Evolutionary conservation across 2,797 vertebrate genomes (phyloP).

Genomic region (Sebastes oblongus): DNA sequence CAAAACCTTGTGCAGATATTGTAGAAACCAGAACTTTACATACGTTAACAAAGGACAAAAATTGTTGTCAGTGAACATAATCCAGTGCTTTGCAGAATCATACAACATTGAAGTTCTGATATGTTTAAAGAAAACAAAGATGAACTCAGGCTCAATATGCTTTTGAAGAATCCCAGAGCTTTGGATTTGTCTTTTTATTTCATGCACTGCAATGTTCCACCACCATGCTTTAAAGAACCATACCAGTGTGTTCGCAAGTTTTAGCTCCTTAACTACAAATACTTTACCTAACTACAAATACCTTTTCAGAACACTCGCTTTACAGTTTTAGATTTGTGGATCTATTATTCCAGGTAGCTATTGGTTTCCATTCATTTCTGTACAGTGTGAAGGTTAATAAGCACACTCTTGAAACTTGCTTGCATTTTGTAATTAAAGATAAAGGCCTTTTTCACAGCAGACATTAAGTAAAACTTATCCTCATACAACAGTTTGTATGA

Average conservation of each 20-base stretch:
- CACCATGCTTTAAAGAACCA: constrained; percentile 14
- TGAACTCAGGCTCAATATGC: background rate
- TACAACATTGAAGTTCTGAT: background rate
- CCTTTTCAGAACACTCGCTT: background rate
- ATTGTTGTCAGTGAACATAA: background rate
- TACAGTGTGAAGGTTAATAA: background rate
- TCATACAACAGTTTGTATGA: too few species aligned
- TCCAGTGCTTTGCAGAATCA: background rate
- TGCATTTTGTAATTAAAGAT: background rate
- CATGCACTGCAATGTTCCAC: constrained; percentile 15
- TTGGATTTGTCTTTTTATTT: background rate
- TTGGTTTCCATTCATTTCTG: background rate
- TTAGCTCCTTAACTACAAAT: background rate
- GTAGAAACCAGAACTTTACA: background rate
- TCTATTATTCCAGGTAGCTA: background rate
- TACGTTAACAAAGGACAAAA: background rate
- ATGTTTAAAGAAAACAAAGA: background rate
- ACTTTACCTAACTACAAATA: background rate
- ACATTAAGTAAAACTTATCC: too few species aligned
- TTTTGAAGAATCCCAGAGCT: background rate
- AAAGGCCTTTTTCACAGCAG: background rate
- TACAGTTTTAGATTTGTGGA: background rate
- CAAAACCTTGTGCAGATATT: background rate
- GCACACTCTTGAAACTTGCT: background rate
- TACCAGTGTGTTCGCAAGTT: background rate